These are phyloP conservation scores for Lasioglossum figueresi DNA, from an alignment of 2,888 invertebrate species.

Conservation along the genomic window DNA sequence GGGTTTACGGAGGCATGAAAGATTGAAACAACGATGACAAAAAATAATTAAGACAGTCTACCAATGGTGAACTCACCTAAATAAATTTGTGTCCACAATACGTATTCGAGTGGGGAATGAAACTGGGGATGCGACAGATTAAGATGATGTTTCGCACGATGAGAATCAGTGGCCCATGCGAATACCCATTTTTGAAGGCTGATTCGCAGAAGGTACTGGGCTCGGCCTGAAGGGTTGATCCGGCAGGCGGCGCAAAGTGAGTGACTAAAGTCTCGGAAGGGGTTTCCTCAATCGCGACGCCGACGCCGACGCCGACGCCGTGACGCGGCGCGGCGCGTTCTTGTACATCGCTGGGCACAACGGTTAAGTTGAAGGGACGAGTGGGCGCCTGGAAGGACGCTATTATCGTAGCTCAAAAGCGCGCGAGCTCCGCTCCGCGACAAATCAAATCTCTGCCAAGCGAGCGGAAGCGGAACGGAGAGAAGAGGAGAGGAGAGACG, in stretches of 20 bases:
- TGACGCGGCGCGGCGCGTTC: conserved; percentile 63
- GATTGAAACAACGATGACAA: neutral
- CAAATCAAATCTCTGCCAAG: conserved; percentile 79
- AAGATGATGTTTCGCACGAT: neutral
- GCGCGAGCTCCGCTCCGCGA: conserved; percentile 71
- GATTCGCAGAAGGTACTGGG: conserved; percentile 47
- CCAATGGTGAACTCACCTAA: neutral
- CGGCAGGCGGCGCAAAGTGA: conserved; percentile 62
- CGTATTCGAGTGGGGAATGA: neutral
- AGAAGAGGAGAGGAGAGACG: conserved; percentile 54
- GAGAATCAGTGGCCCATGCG: neutral
- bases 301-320: conserved; percentile 32
- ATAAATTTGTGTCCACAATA: neutral
- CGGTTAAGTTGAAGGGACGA: conserved; percentile 75
- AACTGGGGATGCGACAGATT: neutral
- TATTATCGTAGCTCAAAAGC: conserved; percentile 78
- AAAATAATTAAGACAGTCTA: neutral
- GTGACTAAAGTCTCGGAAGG: conserved; percentile 63
- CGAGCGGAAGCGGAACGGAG: conserved; percentile 68
- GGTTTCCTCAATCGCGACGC: conserved; percentile 56
- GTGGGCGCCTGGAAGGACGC: conserved; percentile 74
- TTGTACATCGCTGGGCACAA: conserved; percentile 73
- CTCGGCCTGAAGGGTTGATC: conserved; percentile 70
- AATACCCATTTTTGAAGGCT: neutral
- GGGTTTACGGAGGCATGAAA: neutral